phyloP scores from a whole-genome alignment of 2,888 invertebrate species.

The Halictus ligatus region DNA sequence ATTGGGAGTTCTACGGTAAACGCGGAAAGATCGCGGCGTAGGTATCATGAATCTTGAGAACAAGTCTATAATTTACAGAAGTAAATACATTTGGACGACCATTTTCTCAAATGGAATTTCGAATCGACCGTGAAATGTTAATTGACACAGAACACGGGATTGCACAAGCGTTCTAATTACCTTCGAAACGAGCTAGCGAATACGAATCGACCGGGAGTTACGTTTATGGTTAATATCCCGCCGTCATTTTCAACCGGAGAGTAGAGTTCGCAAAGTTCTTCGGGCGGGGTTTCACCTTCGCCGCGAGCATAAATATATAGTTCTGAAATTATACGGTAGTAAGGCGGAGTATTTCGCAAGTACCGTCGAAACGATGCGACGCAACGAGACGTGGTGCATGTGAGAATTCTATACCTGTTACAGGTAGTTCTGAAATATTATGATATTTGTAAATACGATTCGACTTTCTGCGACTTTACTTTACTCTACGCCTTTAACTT shows the following conservation, averaged over 20 bases:
- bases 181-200: slow-evolving; percentile 23
- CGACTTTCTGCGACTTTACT: too few relatives aligned
- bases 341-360: background rate
- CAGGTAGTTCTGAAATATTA: too few relatives aligned
- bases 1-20: too few relatives aligned
- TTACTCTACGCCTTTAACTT: too few relatives aligned
- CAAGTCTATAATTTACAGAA: background rate
- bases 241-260: slow-evolving; percentile 14
- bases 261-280: slow-evolving; percentile 27
- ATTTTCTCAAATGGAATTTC: too few relatives aligned
- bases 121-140: slow-evolving; percentile 21
- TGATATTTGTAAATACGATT: too few relatives aligned
- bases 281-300: background rate
- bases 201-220: slow-evolving; percentile 19
- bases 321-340: background rate
- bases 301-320: background rate
- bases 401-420: background rate
- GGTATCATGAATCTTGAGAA: background rate
- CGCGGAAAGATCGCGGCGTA: background rate
- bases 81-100: background rate
- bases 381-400: background rate
- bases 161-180: slow-evolving; percentile 40
- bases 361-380: too few relatives aligned
- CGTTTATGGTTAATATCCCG: slow-evolving; percentile 35
- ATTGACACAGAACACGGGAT: slow-evolving; percentile 2